These are phyloP conservation scores for Dysidea cf. avara DNA, from an alignment of 37 sponge, comb jelly and placozoan species.

Conservation along the genomic window DNA sequence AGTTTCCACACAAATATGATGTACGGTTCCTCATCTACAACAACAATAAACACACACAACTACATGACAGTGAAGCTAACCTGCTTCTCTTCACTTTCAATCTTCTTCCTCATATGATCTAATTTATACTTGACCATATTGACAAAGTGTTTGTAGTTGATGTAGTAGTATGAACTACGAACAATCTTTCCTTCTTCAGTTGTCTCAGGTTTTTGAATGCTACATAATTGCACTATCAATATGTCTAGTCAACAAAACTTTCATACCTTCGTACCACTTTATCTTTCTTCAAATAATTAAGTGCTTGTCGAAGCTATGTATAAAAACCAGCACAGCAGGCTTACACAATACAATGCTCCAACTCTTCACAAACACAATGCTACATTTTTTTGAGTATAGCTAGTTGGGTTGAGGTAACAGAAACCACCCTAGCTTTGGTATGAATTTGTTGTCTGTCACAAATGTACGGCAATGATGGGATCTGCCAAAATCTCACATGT, in stretches of 20 bases:
- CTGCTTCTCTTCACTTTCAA: slow-evolving; percentile 68
- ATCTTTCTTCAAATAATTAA: slow-evolving; percentile 63
- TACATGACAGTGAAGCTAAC: slow-evolving; percentile 7
- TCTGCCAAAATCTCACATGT: no score
- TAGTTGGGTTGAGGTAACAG: no score
- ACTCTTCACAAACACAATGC: no score
- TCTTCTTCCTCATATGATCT: slow-evolving; percentile 75
- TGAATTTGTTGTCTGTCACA: no score
- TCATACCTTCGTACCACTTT: slow-evolving; percentile 75
- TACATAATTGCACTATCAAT: neutral
- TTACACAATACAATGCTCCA: no score
- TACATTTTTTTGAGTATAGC: no score
- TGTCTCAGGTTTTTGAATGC: slow-evolving; percentile 51
- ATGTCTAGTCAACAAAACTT: neutral
- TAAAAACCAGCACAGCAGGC: no score
- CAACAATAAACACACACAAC: neutral
- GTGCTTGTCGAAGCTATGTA: slow-evolving; percentile 49
- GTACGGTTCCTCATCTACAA: slow-evolving; percentile 64
- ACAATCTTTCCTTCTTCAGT: slow-evolving; percentile 24
- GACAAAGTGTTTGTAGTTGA: slow-evolving; percentile 90
- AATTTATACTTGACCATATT: slow-evolving; percentile 91
- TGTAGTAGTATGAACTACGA: slow-evolving; percentile 72
- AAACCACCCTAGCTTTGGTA: no score
- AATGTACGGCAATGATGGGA: no score
- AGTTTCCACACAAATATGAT: slow-evolving; percentile 72